phyloP scores from a whole-genome alignment of 1,140 invertebrate species.

The Chymomyza costata region DNA sequence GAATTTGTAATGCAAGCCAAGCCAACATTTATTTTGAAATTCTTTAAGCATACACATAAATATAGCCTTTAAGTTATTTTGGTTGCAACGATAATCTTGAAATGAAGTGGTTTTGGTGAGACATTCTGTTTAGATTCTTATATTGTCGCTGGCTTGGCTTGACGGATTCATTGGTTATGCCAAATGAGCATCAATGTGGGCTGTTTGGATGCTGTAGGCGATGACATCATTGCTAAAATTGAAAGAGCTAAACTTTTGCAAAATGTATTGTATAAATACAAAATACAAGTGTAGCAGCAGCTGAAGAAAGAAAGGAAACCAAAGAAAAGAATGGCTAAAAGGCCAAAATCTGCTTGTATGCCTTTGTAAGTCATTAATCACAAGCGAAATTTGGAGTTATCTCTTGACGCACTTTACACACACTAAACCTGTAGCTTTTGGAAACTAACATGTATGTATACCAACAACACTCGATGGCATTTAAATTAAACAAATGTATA shows the following conservation, averaged over 20 bases:
- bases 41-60: constrained; percentile 13
- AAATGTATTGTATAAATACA: too few relatives aligned
- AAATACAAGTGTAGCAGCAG: too few relatives aligned
- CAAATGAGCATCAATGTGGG: constrained; percentile 35
- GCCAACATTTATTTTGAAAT: constrained; percentile 5
- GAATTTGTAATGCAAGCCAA: constrained; percentile 35
- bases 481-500: constrained; percentile 34
- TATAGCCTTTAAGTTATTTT: constrained; percentile 5
- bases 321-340: constrained; percentile 32
- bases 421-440: too few relatives aligned
- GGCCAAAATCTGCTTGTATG: constrained; percentile 22
- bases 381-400: constrained; percentile 36
- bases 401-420: too few relatives aligned
- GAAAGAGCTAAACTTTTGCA: constrained; percentile 17
- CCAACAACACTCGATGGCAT: background rate
- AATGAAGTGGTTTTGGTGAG: too few relatives aligned
- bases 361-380: constrained; percentile 67
- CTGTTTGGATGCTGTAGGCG: constrained; percentile 22
- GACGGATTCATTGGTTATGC: constrained; percentile 1
- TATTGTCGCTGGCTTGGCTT: constrained; percentile 18
- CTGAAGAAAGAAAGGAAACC: constrained; percentile 8
- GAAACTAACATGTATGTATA: too few relatives aligned
- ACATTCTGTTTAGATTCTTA: constrained; percentile 10
- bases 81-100: too few relatives aligned
- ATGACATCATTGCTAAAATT: constrained; percentile 65